phyloP scores from a whole-genome alignment of 2,797 vertebrate genomes.

The Thamnophis elegans region DNA sequence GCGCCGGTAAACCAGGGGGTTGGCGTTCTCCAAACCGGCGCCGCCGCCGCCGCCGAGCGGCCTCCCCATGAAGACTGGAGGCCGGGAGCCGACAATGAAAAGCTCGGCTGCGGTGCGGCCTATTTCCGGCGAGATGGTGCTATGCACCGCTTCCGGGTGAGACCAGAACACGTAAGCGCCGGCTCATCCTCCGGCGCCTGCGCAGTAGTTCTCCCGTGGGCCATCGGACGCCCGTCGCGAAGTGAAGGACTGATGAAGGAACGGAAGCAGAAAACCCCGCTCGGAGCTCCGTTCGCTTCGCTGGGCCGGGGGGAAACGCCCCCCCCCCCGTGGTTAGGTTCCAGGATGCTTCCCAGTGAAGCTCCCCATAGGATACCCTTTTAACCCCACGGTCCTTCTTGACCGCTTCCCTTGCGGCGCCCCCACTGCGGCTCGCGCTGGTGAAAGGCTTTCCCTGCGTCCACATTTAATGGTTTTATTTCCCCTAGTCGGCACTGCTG shows the following conservation, averaged over 20 bases:
- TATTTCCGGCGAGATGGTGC: neutral
- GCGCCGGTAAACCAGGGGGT: slow-evolving; percentile 87
- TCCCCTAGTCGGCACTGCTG: neutral
- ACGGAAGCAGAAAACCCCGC: neutral
- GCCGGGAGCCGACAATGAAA: rapidly evolving
- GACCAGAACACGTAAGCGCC: no score
- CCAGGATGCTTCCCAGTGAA: neutral
- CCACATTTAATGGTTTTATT: neutral
- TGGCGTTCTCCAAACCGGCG: slow-evolving; percentile 83
- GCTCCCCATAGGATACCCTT: neutral
- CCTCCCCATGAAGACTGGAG: slow-evolving; percentile 56
- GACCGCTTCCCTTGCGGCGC: neutral
- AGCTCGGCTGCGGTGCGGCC: slow-evolving; percentile 5
- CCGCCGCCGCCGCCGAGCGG: slow-evolving; percentile 26
- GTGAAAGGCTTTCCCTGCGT: neutral
- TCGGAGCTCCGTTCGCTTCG: neutral
- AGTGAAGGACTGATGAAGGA: neutral
- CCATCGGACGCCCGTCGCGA: neutral
- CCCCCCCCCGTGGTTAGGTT: neutral
- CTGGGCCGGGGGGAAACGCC: neutral
- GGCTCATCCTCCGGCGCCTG: no score
- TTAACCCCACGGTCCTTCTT: no score
- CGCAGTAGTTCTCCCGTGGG: neutral
- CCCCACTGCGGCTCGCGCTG: neutral
- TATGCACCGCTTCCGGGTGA: neutral